Evolutionary conservation across 2,797 vertebrate species (phyloP), one percentile per base, ranked within the genome.

Genomic region (Peromyscus eremicus): DNA sequence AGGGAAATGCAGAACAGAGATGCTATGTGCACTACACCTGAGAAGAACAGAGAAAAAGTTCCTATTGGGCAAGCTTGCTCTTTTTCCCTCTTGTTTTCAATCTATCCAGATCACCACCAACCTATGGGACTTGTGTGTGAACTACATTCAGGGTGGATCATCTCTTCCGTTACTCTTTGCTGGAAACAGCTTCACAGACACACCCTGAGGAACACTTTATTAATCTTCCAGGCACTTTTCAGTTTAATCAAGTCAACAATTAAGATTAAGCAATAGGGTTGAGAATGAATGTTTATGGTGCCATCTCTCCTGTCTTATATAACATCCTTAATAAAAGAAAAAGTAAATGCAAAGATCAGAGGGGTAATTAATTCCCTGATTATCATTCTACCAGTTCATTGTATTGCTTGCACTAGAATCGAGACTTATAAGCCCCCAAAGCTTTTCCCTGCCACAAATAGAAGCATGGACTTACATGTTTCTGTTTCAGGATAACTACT

Each of bases 301-400:
- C 25, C 34, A 73, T 96, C 73, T 27, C 4, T 60, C 13, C 49
- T 84, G 91, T 73, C 27, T 6, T 92, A 11, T 84, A 43, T 84
- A 70, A 55, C 83, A 77, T 87, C 87, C 60, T 94, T 57, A 87
- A 84, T 68, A 88, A 94, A 95, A 90, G 32, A 2, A 14, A 49
- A 89, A 17, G 66, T 52, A 92, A 80, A 5, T 43, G 43, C 8
- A 57, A 89, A 95, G 32, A 37, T 60, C 73, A 85, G 46, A 83
- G n/a, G 29, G 32, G 4, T 93, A 66, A 66, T 52, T 83, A 80
- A 91, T 32, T 73, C 92, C 60, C 27, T 88, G 27, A 80, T 34
- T 62, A 40, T 86, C 89, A 81, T 4, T 71, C 12, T 85, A 4
- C 40, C 49, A 76, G 34, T 52, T 52, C 29, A 29, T 84, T 57